Evolutionary conservation across 1,140 invertebrate genomes (phyloP).

Genomic region (Campoletis sonorensis): DNA sequence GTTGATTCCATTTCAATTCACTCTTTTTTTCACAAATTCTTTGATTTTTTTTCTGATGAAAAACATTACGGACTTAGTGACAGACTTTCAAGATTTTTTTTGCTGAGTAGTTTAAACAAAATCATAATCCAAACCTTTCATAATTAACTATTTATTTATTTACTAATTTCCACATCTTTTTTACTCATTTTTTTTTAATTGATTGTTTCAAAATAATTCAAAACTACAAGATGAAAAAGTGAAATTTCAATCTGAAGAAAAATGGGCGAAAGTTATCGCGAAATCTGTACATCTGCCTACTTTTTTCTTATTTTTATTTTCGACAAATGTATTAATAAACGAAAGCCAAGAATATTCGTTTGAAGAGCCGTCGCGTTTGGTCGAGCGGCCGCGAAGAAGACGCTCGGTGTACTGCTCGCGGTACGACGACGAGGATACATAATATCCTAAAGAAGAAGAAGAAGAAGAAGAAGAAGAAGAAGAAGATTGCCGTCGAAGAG

Average conservation of each 20-base stretch:
- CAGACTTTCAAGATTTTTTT: background rate
- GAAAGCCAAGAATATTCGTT: conserved; percentile 25
- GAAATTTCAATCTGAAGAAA: too few species aligned
- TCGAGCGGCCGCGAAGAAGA: conserved; percentile 57
- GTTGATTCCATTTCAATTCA: conserved; percentile 8
- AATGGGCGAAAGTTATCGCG: background rate
- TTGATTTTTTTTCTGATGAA: background rate
- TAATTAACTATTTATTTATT: too few species aligned
- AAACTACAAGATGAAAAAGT: too few species aligned
- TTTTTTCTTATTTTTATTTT: background rate
- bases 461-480: too few species aligned
- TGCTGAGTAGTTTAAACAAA: conserved; percentile 2
- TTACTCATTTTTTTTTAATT: too few species aligned
- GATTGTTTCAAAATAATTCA: too few species aligned
- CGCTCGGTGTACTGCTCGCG: conserved; percentile 28
- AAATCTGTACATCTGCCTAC: background rate
- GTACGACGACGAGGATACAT: background rate
- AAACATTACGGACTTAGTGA: background rate
- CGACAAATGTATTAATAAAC: background rate
- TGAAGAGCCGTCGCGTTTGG: conserved; percentile 49
- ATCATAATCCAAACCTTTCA: too few species aligned
- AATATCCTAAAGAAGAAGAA: background rate
- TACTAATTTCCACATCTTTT: too few species aligned
- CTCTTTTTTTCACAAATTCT: background rate
- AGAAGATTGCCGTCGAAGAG: conserved; percentile 18